Conservation (phyloP, 2,113 vertebrate genomes). For the Oreochromis aureus region DNA sequence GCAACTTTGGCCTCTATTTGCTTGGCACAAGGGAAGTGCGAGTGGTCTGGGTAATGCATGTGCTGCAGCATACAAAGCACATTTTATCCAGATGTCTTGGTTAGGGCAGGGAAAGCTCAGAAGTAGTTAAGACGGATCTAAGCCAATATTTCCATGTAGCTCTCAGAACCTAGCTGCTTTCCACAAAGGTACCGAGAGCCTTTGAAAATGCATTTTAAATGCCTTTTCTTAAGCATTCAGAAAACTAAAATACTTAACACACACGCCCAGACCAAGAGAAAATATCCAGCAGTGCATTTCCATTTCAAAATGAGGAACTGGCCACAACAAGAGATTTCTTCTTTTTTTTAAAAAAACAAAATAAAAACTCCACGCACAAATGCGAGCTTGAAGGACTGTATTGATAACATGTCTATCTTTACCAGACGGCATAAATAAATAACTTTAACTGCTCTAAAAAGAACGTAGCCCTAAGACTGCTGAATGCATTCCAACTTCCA, state of each 20-base stretch:
- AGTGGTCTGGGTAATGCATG: conserved; percentile 17
- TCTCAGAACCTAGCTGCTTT: background rate
- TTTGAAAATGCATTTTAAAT: background rate
- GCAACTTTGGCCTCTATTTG: conserved; percentile 51
- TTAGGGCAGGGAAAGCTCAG: background rate
- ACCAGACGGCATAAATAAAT: conserved; percentile 9
- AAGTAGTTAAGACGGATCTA: background rate
- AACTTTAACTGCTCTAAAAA: background rate
- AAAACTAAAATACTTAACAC: background rate
- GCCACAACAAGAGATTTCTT: background rate
- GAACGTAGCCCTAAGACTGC: background rate
- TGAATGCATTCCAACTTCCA: conserved; percentile 29
- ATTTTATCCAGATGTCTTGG: conserved; percentile 26
- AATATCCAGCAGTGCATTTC: background rate
- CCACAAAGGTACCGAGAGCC: background rate
- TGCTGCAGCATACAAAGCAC: background rate
- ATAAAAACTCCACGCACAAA: background rate
- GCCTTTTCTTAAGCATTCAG: background rate
- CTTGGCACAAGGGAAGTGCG: conserved; percentile 20
- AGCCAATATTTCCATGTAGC: conserved; percentile 16
- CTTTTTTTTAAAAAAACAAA: background rate
- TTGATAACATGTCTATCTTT: conserved; percentile 28
- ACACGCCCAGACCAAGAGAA: background rate
- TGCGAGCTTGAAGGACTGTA: background rate
- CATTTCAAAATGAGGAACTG: background rate